Base-by-base conservation (phyloP, 2,113 vertebrate species). In the Micromys minutus region DNA sequence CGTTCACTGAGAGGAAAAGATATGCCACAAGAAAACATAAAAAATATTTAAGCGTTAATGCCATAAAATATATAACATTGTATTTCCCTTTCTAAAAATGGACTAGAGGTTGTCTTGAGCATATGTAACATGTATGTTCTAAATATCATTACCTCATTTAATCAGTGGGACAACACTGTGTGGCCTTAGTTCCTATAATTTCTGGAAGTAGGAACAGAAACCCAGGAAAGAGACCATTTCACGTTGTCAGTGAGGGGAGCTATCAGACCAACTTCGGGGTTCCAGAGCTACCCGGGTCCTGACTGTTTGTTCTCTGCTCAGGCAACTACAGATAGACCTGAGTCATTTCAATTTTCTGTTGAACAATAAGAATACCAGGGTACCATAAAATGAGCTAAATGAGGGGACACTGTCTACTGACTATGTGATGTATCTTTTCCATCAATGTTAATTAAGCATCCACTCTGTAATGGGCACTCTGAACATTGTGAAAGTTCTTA, bases 1-100 rank as follows among this genome's bases (percentile, higher is more conserved):
- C 26, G 31, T 75, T 67, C 24, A 79, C 80, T 87, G 45, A 87
- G 86, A 76, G 71, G 9, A 86, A 92, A 7, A 39, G 31, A n/a
- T 55, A 57, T 2, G 42, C 15, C 24, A 61, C 13, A 26, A 71
- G 7, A 83, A 57, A 76, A 36, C 29, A 31, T 34, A 89, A 86
- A 59, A 92, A 75, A 15, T 74, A 50, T 69, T 59, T 91, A 89
- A 95, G 91, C 26, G 74, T 59, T 29, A 93, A 90, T 80, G 13
- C 76, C 10, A 31, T 59, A 59, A 79, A 52, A 52, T 34, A 89
- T 65, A 59, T 29, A 34, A 39, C 36, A 34, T 57, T 39, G 10
- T 22, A 80, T 24, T 39, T 59, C n/a, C 13, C 88, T 77, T 24
- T 69, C 10, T 69, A 34, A 47, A 24, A 55, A 86, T 34, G 24